A percentile compares a stretch with the other conserved stretches of the same genome.
Conservation (phyloP, 2,113 vertebrate genomes). For the Gnathonemus echidnorhynchus region DNA sequence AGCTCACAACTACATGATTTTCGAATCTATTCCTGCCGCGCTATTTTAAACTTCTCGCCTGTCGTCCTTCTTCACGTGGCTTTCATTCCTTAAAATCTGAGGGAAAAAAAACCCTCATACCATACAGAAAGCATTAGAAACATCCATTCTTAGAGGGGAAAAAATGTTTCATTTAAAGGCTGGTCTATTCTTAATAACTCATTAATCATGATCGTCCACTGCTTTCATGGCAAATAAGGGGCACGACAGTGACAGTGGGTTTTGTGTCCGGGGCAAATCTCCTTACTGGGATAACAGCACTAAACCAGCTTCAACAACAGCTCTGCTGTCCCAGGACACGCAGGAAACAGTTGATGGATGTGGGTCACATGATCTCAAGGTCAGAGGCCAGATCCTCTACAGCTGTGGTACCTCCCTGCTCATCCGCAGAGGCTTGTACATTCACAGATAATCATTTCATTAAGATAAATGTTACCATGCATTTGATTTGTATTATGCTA, state of each 20-base stretch:
- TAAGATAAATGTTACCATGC: neutral
- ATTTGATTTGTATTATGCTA: neutral
- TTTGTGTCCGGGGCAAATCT: neutral
- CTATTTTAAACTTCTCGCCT: neutral
- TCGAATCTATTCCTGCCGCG: neutral
- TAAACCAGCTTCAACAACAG: neutral
- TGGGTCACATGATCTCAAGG: conserved; percentile 2
- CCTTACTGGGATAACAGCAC: neutral
- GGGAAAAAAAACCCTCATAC: neutral
- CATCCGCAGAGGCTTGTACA: neutral
- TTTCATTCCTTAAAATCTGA: neutral
- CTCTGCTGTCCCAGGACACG: neutral
- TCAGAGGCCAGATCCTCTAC: conserved; percentile 2
- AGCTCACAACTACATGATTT: neutral
- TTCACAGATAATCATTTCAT: neutral
- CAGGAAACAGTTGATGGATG: conserved; percentile 8
- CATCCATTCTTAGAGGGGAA: neutral
- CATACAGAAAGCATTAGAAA: neutral
- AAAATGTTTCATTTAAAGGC: neutral
- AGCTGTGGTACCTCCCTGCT: neutral
- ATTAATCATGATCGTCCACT: neutral
- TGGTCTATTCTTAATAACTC: neutral
- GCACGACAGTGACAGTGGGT: neutral
- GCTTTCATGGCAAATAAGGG: neutral
- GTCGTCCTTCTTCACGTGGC: neutral